These are phyloP conservation scores for Glossosoma conforme DNA, from an alignment of 1,140 invertebrate genomes.

Conservation along the genomic window DNA sequence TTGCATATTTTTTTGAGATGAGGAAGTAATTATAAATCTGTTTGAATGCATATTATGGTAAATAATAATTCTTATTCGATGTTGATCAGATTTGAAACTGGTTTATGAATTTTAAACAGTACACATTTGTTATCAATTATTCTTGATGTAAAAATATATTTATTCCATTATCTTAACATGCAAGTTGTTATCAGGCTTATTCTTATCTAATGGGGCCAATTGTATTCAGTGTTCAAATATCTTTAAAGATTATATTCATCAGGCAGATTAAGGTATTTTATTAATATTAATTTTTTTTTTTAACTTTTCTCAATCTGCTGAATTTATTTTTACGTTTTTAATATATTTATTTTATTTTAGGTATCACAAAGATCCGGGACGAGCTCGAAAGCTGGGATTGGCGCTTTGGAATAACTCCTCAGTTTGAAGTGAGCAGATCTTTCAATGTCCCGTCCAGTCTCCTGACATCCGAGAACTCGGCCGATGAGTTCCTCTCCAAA, in stretches of 20 bases:
- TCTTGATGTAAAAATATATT: too few relatives aligned
- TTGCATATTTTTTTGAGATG: too few relatives aligned
- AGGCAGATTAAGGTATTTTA: not conserved
- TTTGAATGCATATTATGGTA: too few relatives aligned
- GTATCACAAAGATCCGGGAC: constrained; percentile 59
- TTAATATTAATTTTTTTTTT: not conserved
- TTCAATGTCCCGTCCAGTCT: constrained; percentile 45
- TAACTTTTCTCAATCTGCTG: not conserved
- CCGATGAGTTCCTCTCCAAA: constrained; percentile 15
- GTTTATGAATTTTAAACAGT: too few relatives aligned
- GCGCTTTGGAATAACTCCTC: constrained; percentile 83
- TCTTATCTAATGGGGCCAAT: too few relatives aligned
- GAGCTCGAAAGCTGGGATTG: constrained; percentile 79
- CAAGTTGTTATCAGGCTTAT: too few relatives aligned
- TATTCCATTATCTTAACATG: too few relatives aligned
- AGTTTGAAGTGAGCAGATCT: constrained; percentile 62
- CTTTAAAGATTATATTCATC: not conserved
- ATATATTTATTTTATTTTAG: constrained; percentile 41
- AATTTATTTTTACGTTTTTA: not conserved
- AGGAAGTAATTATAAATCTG: too few relatives aligned
- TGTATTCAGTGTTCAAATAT: too few relatives aligned
- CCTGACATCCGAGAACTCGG: constrained; percentile 33
- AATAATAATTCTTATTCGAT: too few relatives aligned
- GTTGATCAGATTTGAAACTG: too few relatives aligned
- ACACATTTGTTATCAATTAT: too few relatives aligned